phyloP scores from a whole-genome alignment of 1,140 invertebrate genomes.

The Drosophila ambigua region DNA sequence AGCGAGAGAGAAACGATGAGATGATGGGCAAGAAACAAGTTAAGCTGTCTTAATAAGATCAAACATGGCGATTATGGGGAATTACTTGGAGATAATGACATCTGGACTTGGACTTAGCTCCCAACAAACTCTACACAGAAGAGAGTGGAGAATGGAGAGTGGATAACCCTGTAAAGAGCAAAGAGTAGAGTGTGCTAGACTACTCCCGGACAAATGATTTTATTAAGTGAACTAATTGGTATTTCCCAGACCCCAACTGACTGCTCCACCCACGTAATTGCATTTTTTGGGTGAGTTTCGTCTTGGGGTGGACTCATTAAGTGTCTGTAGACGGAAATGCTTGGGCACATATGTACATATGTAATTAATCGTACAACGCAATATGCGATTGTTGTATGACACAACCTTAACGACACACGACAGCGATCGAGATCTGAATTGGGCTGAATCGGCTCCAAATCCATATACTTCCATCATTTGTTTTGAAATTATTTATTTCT shows the following conservation, averaged over 20 bases:
- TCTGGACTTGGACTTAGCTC: slow-evolving; percentile 25
- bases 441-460: slow-evolving; percentile 7
- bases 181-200: not conserved
- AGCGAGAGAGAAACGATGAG: slow-evolving; percentile 28
- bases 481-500: slow-evolving; percentile 51
- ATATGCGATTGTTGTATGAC: slow-evolving; percentile 13
- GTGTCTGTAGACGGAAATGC: no score
- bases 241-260: slow-evolving; percentile 5
- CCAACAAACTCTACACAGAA: slow-evolving; percentile 3
- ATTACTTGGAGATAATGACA: slow-evolving; percentile 72
- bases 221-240: slow-evolving; percentile 43
- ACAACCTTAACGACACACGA: slow-evolving; percentile 5
- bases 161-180: not conserved
- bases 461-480: slow-evolving; percentile 34
- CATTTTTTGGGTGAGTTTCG: not conserved
- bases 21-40: slow-evolving; percentile 61
- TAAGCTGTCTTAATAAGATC: slow-evolving; percentile 79
- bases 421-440: not conserved
- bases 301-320: no score
- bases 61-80: slow-evolving; percentile 72
- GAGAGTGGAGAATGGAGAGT: not conserved
- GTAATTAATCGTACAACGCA: not conserved
- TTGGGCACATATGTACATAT: no score
- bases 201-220: slow-evolving; percentile 10
- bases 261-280: slow-evolving; percentile 26